Conservation (phyloP, 2,113 vertebrate genomes). For the Centropus unirufus region DNA sequence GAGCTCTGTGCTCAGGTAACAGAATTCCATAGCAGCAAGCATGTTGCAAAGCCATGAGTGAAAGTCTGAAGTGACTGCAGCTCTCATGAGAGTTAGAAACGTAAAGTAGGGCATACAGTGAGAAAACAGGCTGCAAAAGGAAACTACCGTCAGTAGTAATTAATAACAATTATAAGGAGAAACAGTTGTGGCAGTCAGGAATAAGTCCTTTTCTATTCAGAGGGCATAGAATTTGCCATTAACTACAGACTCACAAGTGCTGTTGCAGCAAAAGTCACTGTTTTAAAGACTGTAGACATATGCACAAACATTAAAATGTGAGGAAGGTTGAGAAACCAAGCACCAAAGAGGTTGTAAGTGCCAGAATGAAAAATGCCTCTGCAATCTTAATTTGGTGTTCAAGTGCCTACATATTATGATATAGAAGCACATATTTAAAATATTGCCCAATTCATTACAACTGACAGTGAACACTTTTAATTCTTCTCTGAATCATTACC, state of each 20-base stretch:
- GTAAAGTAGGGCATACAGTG: neutral
- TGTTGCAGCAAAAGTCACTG: neutral
- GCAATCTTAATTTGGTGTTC: neutral
- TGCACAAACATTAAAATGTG: neutral
- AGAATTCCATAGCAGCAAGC: neutral
- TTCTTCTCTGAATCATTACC: conserved; percentile 25
- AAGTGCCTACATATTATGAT: neutral
- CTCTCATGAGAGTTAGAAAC: neutral
- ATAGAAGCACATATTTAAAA: neutral
- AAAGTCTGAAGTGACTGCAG: neutral
- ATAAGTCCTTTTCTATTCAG: neutral
- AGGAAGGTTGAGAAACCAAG: neutral
- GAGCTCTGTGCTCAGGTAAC: neutral
- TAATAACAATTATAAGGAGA: neutral
- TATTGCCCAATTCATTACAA: neutral
- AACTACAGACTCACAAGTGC: neutral
- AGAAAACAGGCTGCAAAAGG: neutral
- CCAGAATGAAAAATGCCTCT: neutral
- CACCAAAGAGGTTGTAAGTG: neutral
- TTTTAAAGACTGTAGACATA: neutral
- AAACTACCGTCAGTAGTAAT: neutral
- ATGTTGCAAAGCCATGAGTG: neutral
- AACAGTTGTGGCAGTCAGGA: neutral
- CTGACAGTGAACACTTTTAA: neutral
- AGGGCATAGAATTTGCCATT: neutral